Evolutionary conservation across 2,113 vertebrate genomes (phyloP).

Genomic region (Burhinus oedicnemus): DNA sequence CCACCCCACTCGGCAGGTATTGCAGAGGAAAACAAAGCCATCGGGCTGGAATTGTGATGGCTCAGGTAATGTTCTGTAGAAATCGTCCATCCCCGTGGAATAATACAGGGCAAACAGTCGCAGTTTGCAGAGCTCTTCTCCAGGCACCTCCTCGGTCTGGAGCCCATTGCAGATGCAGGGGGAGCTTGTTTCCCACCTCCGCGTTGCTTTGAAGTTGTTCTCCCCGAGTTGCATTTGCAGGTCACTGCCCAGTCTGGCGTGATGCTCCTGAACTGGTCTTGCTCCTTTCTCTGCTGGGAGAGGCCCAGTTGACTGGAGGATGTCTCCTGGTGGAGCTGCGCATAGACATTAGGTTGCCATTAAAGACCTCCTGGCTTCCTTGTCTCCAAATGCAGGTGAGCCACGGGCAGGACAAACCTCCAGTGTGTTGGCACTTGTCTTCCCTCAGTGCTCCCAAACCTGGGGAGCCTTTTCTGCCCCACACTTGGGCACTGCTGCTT

Average conservation of each 20-base stretch:
- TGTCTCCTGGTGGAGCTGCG: not conserved
- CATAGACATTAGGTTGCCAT: not conserved
- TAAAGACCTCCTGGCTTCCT: not conserved
- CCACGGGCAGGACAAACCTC: not conserved
- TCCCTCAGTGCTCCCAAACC: not conserved
- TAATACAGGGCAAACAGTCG: too few relatives aligned
- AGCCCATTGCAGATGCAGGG: accelerated
- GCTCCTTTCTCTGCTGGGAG: not conserved
- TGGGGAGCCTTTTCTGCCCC: not conserved
- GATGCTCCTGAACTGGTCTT: not conserved
- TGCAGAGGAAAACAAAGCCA: not conserved
- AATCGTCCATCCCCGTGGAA: not conserved
- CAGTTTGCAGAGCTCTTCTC: not conserved
- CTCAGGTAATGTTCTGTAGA: not conserved
- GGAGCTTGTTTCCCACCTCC: not conserved
- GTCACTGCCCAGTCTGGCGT: not conserved
- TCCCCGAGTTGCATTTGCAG: not conserved
- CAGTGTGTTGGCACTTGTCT: not conserved
- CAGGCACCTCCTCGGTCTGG: accelerated
- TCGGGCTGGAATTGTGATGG: accelerated
- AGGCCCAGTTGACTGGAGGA: not conserved
- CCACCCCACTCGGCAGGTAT: not conserved
- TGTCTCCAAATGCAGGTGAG: not conserved
- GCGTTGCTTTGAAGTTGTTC: accelerated
- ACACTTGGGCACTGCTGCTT: not conserved